phyloP scores from a whole-genome alignment of 2,797 vertebrate species.

The Odontamblyopus lacepedii region DNA sequence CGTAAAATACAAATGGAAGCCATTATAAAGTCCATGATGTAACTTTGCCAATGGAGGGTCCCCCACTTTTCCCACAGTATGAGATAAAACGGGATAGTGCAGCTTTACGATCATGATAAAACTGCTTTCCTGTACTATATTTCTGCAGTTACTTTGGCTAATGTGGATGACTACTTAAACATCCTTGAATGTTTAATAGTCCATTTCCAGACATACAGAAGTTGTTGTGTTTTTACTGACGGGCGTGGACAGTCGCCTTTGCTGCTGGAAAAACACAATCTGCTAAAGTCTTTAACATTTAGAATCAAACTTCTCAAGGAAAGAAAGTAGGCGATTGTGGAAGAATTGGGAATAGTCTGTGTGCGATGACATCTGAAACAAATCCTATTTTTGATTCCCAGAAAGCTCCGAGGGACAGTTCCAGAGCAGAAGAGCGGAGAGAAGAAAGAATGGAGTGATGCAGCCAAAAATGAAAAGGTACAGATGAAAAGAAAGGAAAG shows the following conservation, averaged over 20 bases:
- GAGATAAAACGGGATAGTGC: background rate
- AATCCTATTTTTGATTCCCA: background rate
- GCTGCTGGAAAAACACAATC: conserved; percentile 19
- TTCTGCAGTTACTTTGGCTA: background rate
- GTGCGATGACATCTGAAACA: background rate
- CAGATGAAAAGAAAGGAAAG: conserved; percentile 12
- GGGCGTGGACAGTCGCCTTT: conserved; percentile 48
- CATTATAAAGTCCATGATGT: no score
- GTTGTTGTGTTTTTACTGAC: conserved; percentile 52
- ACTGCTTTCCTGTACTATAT: background rate
- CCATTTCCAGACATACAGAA: conserved; percentile 9
- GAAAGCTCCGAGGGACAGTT: background rate
- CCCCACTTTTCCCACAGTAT: no score
- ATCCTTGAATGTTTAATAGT: background rate
- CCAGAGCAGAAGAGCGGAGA: conserved; percentile 22
- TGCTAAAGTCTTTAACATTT: conserved; percentile 29
- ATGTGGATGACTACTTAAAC: background rate
- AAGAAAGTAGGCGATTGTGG: background rate
- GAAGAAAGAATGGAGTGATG: conserved; percentile 26
- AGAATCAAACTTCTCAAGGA: conserved; percentile 1
- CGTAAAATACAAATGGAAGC: no score
- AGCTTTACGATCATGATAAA: background rate
- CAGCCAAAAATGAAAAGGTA: conserved; percentile 8
- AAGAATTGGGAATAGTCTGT: background rate
- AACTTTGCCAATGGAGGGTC: no score